Conservation (phyloP, 2,888 invertebrate genomes). For the Eristalinus sepulchralis region DNA sequence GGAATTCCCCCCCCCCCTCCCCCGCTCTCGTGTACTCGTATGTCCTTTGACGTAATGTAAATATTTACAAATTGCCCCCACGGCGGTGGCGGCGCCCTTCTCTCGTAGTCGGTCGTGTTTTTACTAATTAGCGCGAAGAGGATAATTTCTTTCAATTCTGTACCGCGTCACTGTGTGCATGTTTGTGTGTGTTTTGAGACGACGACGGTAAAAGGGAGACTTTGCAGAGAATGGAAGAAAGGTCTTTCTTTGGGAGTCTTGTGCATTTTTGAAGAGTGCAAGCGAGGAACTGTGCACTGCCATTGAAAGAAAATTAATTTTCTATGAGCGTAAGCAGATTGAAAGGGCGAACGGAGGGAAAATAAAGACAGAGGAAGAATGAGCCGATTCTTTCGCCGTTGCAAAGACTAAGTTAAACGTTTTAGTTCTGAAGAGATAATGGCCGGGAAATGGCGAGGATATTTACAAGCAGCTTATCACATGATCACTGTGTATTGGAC, state of each 20-base stretch:
- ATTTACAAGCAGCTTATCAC: too few species aligned
- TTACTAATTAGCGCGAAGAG: slow-evolving; percentile 69
- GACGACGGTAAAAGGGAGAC: slow-evolving; percentile 43
- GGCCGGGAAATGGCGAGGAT: too few species aligned
- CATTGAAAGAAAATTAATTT: slow-evolving; percentile 67
- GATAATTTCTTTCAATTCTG: slow-evolving; percentile 58
- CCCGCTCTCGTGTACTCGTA: too few species aligned
- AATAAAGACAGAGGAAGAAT: slow-evolving; percentile 7
- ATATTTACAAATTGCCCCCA: slow-evolving; percentile 48
- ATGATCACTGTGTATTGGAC: too few species aligned
- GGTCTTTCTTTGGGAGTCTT: slow-evolving; percentile 6
- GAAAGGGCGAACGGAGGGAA: background rate
- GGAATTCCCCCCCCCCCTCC: too few species aligned
- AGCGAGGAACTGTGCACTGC: slow-evolving; percentile 41
- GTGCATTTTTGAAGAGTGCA: slow-evolving; percentile 51
- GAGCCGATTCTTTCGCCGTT: slow-evolving; percentile 29
- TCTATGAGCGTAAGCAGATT: slow-evolving; percentile 56
- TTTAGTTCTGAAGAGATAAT: background rate
- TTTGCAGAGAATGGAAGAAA: background rate
- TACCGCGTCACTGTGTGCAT: slow-evolving; percentile 9
- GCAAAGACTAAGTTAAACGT: slow-evolving; percentile 55
- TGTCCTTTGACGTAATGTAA: slow-evolving; percentile 66
- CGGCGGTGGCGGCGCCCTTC: too few species aligned
- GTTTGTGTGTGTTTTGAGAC: slow-evolving; percentile 33
- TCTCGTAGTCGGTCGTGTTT: slow-evolving; percentile 38